Conservation (phyloP, 1,140 invertebrate species). For the Ceratosolen fusciceps region DNA sequence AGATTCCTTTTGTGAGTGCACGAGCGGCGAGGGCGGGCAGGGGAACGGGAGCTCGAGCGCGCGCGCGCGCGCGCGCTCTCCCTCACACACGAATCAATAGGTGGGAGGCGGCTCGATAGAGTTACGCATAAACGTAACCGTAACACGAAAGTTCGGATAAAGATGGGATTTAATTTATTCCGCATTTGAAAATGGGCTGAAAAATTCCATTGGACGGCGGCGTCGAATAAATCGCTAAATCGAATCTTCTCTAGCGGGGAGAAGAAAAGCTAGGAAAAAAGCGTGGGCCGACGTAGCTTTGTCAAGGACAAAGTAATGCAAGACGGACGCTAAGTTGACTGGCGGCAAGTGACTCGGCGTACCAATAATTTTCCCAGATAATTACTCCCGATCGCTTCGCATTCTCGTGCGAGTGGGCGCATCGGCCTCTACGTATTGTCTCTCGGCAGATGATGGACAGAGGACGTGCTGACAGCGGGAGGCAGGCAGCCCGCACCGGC, state of each 20-base stretch:
- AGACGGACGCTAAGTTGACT: neutral
- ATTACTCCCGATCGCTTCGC: conserved; percentile 1
- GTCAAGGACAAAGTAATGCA: neutral
- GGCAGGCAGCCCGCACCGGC: too few relatives aligned
- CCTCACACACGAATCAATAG: too few relatives aligned
- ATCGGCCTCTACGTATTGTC: too few relatives aligned
- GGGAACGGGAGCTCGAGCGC: too few relatives aligned
- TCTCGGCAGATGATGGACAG: too few relatives aligned
- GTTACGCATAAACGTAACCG: neutral
- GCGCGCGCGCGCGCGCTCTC: too few relatives aligned
- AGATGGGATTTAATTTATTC: neutral
- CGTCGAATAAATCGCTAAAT: too few relatives aligned
- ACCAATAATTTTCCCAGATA: conserved; percentile 18
- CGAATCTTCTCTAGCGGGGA: neutral
- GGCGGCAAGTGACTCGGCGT: neutral
- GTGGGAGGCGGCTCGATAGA: too few relatives aligned
- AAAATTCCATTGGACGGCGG: neutral
- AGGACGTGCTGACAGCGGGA: too few relatives aligned
- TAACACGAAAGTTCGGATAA: neutral
- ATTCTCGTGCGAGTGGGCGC: too few relatives aligned
- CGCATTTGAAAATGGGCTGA: neutral
- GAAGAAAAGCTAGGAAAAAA: neutral
- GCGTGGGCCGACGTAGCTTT: neutral
- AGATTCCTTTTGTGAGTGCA: too few relatives aligned
- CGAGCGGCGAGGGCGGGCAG: too few relatives aligned